Conservation (phyloP, 2,113 vertebrate species). For the Todiramphus saurophagus region DNA sequence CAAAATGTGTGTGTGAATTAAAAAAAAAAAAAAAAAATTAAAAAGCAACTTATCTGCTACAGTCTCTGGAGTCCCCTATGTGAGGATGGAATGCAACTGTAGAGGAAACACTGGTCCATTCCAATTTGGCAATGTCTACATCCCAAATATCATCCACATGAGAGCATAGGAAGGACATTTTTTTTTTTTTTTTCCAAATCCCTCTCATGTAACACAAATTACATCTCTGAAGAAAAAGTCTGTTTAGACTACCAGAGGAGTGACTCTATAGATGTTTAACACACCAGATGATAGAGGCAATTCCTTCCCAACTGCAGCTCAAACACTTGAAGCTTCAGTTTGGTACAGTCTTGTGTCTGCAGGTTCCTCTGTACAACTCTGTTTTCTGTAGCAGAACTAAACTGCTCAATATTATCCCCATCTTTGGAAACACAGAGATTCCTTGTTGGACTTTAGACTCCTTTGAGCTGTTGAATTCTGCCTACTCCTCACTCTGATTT, state of each 20-base stretch:
- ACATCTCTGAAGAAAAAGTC: neutral
- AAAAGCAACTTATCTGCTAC: neutral
- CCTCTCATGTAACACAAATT: neutral
- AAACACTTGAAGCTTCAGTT: neutral
- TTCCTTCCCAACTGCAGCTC: neutral
- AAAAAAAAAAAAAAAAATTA: neutral
- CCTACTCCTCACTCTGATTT: accelerated
- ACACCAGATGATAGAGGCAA: neutral
- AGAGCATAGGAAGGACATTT: neutral
- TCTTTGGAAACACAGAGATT: neutral
- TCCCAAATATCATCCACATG: neutral
- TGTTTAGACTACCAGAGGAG: neutral
- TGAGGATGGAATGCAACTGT: neutral
- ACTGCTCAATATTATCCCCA: accelerated
- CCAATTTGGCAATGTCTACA: neutral
- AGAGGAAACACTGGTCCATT: neutral
- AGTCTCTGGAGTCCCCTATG: neutral
- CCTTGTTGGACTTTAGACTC: neutral
- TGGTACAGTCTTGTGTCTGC: too few species aligned
- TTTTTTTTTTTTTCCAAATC: neutral
- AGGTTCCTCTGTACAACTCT: accelerated
- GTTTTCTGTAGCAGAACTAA: neutral
- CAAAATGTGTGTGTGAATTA: neutral
- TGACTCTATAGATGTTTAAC: neutral
- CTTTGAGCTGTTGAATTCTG: neutral